A percentile compares a stretch with the other conserved stretches of the same genome.
Conservation (phyloP, 2,888 invertebrate species). For the Mechanitis mazaeus region DNA sequence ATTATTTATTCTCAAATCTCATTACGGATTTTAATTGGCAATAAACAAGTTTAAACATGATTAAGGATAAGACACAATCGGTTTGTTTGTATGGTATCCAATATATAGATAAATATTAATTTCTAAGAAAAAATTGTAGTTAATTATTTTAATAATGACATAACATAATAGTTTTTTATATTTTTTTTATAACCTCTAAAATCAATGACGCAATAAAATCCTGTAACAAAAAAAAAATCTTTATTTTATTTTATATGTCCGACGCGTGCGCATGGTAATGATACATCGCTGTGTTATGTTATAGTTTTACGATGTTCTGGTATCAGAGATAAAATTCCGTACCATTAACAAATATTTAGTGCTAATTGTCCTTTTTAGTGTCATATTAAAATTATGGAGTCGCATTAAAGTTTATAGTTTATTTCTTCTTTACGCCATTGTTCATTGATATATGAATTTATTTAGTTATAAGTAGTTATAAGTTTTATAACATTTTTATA, state of each 20-base stretch:
- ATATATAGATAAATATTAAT: too few species aligned
- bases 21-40: conserved; percentile 50
- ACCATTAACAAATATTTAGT: conserved; percentile 58
- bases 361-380: conserved; percentile 60
- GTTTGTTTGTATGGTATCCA: not conserved
- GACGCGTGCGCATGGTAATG: conserved; percentile 62
- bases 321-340: conserved; percentile 51
- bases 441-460: too few species aligned
- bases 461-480: too few species aligned
- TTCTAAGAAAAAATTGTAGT: too few species aligned
- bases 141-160: not conserved
- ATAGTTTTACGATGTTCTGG: conserved; percentile 46
- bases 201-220: conserved; percentile 41
- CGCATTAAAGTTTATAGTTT: conserved; percentile 12
- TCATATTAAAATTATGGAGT: conserved; percentile 34
- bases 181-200: conserved; percentile 26
- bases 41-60: conserved; percentile 44
- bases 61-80: too few species aligned
- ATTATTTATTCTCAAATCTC: conserved; percentile 38
- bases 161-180: conserved; percentile 24
- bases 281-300: conserved; percentile 45
- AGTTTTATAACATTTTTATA: too few species aligned
- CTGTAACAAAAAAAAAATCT: conserved; percentile 21
- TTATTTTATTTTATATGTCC: conserved; percentile 40
- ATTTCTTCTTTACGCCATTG: conserved; percentile 6